Percentiles rank a stretch among this genome's conserved stretches.
phyloP scores from a whole-genome alignment of 2,113 vertebrate genomes.

The Dryoscopus gambensis region DNA sequence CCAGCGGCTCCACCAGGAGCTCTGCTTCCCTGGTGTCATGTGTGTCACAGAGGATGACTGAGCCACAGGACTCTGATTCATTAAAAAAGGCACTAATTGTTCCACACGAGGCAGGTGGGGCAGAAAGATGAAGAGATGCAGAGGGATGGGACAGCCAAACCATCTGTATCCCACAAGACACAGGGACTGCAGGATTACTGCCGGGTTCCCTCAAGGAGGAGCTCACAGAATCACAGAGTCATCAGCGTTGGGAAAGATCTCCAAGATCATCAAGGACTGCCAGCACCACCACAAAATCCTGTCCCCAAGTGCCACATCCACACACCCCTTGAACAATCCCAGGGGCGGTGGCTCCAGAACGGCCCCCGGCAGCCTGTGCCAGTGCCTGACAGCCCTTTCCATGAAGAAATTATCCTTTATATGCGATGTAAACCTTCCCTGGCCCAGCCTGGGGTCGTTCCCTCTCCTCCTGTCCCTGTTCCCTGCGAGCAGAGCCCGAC shows the following conservation, averaged over 20 bases:
- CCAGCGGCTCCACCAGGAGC: background rate
- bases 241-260: background rate
- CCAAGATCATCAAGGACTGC: rapidly evolving
- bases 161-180: background rate
- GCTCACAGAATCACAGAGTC: background rate
- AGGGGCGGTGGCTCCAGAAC: background rate
- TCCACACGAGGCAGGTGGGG: background rate
- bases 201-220: background rate
- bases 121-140: background rate
- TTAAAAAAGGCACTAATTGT: background rate
- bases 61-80: background rate
- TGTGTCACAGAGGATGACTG: background rate
- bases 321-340: background rate
- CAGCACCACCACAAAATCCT: background rate
- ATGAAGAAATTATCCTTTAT: too few relatives aligned
- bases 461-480: background rate
- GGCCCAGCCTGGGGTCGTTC: rapidly evolving
- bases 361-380: background rate
- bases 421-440: rapidly evolving
- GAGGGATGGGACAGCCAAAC: background rate
- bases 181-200: background rate
- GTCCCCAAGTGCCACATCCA: background rate
- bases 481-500: rapidly evolving
- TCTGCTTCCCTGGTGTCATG: background rate
- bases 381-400: background rate